These are phyloP conservation scores for Caenorhabditis doughertyi DNA, from an alignment of 2,888 invertebrate species.

Conservation along the genomic window DNA sequence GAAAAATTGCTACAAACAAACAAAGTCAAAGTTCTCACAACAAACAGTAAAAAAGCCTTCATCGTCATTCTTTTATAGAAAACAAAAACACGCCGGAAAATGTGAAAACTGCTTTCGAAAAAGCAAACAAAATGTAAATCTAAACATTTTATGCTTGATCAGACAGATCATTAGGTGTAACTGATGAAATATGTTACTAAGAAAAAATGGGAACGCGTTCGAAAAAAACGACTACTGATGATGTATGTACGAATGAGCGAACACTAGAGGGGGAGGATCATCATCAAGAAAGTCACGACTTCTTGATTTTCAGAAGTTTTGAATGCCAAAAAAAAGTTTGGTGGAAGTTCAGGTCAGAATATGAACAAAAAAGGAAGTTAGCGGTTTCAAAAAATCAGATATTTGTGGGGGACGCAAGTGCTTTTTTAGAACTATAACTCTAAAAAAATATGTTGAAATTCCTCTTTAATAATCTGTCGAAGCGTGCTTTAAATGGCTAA, in stretches of 20 bases:
- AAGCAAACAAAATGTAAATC: neutral
- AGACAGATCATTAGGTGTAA: neutral
- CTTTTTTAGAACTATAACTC: no score
- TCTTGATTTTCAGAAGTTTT: conserved; percentile 13
- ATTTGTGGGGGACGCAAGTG: no score
- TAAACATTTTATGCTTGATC: conserved; percentile 13
- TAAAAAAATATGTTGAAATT: no score
- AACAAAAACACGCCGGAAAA: no score
- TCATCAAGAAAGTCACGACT: conserved; percentile 31
- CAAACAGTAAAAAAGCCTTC: no score
- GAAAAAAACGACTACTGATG: conserved; percentile 6
- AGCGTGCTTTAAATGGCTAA: neutral
- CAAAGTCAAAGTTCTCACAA: no score
- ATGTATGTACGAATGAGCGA: conserved; percentile 22
- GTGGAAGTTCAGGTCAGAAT: neutral
- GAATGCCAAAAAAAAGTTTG: neutral
- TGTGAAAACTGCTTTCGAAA: neutral
- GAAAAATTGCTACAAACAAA: no score
- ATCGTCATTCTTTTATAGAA: no score
- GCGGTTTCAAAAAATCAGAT: no score
- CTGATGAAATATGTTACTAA: neutral
- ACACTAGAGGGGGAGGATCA: conserved; percentile 1
- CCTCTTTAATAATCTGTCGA: no score
- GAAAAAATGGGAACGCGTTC: conserved; percentile 25
- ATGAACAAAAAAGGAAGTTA: neutral